These are phyloP conservation scores for Triops longicaudatus DNA, from an alignment of 1,140 invertebrate genomes.

Conservation along the genomic window DNA sequence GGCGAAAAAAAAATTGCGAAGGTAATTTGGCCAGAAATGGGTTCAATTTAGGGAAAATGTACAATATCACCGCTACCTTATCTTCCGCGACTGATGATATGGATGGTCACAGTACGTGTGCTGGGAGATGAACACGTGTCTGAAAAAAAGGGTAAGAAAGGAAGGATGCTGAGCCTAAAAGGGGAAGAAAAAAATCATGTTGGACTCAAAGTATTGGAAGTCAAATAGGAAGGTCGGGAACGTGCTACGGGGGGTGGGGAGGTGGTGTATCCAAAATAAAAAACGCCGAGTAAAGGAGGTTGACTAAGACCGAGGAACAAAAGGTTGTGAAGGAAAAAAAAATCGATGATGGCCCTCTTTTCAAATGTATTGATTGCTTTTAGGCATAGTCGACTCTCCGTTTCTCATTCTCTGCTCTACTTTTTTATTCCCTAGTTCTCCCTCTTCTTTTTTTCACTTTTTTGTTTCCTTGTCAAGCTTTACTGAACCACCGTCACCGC, in stretches of 20 bases:
- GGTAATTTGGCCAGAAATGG: too few relatives aligned
- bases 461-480: neutral
- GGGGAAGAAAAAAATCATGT: neutral
- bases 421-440: neutral
- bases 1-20: neutral
- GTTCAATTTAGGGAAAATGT: too few relatives aligned
- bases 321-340: neutral
- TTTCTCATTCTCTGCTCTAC: conserved; percentile 7
- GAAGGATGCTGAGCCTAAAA: neutral
- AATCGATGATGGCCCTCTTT: conserved; percentile 7
- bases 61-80: neutral
- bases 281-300: too few relatives aligned
- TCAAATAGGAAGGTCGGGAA: too few relatives aligned
- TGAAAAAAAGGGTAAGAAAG: neutral
- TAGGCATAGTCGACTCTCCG: neutral
- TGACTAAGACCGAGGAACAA: neutral
- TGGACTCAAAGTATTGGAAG: too few relatives aligned
- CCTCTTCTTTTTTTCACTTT: conserved; percentile 10
- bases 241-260: neutral
- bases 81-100: conserved; percentile 5
- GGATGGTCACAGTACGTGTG: conserved; percentile 14
- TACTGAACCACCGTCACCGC: too few relatives aligned
- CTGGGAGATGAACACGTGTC: neutral
- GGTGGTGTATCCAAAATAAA: neutral
- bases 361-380: conserved; percentile 15